Percentiles rank a stretch among this genome's conserved stretches.
Evolutionary conservation across 2,113 vertebrate genomes (phyloP).

Genomic region (Sigmodon hispidus): DNA sequence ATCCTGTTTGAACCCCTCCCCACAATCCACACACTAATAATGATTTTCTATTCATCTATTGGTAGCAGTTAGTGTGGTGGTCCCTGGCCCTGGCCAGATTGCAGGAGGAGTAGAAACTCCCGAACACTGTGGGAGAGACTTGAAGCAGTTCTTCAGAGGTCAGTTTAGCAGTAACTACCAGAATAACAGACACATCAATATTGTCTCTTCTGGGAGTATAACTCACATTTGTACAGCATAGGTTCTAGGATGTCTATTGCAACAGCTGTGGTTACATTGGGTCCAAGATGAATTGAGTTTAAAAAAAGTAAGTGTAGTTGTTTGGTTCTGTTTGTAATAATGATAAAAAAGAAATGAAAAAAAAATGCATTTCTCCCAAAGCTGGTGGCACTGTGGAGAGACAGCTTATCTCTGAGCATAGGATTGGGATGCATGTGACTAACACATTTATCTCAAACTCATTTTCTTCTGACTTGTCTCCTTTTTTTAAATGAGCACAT

Average conservation of each 20-base stretch:
- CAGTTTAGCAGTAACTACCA: neutral
- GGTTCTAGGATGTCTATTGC: neutral
- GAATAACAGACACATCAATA: neutral
- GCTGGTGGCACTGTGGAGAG: neutral
- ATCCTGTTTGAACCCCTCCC: neutral
- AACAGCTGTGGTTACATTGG: slow-evolving; percentile 14
- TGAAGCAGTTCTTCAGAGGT: neutral
- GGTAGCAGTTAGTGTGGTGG: neutral
- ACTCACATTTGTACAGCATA: neutral
- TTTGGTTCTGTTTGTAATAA: slow-evolving; percentile 9
- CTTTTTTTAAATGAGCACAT: neutral
- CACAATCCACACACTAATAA: neutral
- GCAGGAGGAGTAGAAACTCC: neutral
- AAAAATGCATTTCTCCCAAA: neutral
- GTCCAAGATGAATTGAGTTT: neutral
- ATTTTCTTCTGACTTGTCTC: neutral
- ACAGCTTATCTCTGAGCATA: neutral
- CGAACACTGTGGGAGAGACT: neutral
- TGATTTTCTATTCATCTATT: neutral
- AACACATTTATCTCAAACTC: neutral
- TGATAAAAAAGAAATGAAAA: neutral
- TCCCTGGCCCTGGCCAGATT: slow-evolving; percentile 1
- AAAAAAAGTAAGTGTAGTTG: neutral
- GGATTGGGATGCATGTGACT: neutral
- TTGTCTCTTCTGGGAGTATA: neutral